These are phyloP conservation scores for Caerostris darwini DNA, from an alignment of 1,140 invertebrate genomes.

Conservation along the genomic window DNA sequence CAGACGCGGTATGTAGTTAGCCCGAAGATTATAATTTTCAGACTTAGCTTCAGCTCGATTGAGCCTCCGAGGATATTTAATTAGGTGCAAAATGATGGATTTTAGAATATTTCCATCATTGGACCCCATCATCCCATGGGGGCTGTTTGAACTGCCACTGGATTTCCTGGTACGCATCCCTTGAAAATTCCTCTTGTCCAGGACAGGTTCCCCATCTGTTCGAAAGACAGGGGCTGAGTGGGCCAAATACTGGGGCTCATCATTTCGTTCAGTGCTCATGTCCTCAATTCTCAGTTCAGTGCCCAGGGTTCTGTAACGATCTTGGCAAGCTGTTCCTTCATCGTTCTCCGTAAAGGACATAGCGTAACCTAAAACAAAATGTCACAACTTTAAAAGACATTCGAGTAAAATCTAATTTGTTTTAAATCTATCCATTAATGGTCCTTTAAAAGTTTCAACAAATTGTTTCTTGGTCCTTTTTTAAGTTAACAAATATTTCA, in stretches of 20 bases:
- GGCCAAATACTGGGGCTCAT: neutral
- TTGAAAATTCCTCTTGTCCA: neutral
- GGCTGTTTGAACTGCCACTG: neutral
- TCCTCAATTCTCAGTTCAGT: neutral
- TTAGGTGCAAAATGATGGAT: slow-evolving; percentile 32
- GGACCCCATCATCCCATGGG: neutral
- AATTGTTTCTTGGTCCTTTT: too few relatives aligned
- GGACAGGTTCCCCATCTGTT: neutral
- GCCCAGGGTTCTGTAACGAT: neutral
- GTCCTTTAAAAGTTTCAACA: too few relatives aligned
- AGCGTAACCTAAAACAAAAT: neutral
- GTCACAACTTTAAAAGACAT: neutral
- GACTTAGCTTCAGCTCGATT: slow-evolving; percentile 49
- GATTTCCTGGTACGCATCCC: neutral
- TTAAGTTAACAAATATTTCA: too few relatives aligned
- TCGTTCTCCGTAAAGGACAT: neutral
- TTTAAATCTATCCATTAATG: too few relatives aligned
- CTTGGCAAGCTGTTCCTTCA: neutral
- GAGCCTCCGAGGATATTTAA: slow-evolving; percentile 19
- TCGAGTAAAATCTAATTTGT: neutral
- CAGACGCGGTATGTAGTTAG: slow-evolving; percentile 49
- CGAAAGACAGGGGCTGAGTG: slow-evolving; percentile 13
- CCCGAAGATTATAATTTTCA: slow-evolving; percentile 48
- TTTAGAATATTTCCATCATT: slow-evolving; percentile 33
- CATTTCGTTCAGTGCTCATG: neutral